A percentile compares a stretch with the other conserved stretches of the same genome.
phyloP scores from a whole-genome alignment of 2,113 vertebrate genomes.

The Anser brachyrhynchus region DNA sequence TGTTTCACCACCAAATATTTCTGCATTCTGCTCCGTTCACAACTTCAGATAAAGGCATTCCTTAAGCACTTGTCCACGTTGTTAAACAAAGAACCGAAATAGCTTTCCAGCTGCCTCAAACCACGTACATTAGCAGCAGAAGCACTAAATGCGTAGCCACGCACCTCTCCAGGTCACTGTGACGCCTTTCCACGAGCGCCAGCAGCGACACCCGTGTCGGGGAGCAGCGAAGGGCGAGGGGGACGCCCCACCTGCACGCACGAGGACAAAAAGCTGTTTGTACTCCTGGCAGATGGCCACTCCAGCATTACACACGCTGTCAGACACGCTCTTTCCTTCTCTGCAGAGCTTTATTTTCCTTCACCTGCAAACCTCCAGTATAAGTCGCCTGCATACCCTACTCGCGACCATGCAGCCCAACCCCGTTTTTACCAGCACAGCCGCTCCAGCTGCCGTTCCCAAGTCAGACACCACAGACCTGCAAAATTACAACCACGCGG shows the following conservation, averaged over 20 bases:
- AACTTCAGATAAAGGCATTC: slow-evolving; percentile 67
- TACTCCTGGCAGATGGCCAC: rapidly evolving
- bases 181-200: background rate
- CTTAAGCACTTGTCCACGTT: slow-evolving; percentile 59
- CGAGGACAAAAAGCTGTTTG: background rate
- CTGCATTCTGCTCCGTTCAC: slow-evolving; percentile 49
- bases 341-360: background rate
- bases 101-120: background rate
- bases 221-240: background rate
- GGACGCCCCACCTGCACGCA: background rate
- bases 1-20: slow-evolving; percentile 62
- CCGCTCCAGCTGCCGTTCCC: background rate
- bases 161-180: background rate
- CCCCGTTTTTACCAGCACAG: background rate
- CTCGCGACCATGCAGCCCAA: background rate
- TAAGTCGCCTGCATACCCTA: background rate
- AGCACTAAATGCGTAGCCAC: background rate
- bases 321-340: background rate
- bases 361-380: background rate
- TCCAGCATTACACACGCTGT: background rate
- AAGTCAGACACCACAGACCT: background rate
- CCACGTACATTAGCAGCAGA: background rate
- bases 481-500: background rate
- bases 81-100: slow-evolving; percentile 25
- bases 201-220: background rate